A percentile compares a stretch with the other conserved stretches of the same genome.
phyloP scores from a whole-genome alignment of 2,113 vertebrate species.

The Seriola dumerili region DNA sequence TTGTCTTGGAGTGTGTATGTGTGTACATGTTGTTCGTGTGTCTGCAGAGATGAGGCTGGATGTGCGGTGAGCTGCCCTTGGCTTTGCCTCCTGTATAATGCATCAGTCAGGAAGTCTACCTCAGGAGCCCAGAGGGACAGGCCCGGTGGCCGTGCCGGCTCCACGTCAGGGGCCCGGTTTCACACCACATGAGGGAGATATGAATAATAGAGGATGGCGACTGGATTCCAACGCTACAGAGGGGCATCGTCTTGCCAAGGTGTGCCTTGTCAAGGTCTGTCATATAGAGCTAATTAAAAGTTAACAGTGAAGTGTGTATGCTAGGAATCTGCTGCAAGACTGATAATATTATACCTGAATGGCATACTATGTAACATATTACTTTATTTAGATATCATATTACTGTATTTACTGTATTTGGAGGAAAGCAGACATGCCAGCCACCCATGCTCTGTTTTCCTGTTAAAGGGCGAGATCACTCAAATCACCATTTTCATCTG shows the following conservation, averaged over 20 bases:
- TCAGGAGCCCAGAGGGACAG: conserved; percentile 60
- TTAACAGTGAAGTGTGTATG: neutral
- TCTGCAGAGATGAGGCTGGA: conserved; percentile 27
- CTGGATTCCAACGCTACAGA: conserved; percentile 43
- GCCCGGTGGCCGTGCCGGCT: conserved; percentile 30
- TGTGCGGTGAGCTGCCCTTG: conserved; percentile 55
- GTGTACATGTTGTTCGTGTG: neutral
- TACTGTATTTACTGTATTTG: conserved; percentile 6
- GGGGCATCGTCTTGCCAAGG: conserved; percentile 21
- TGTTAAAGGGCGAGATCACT: conserved; percentile 15
- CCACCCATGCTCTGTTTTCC: conserved; percentile 3
- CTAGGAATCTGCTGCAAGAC: neutral
- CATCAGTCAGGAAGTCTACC: conserved; percentile 73
- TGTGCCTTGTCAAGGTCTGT: conserved; percentile 34
- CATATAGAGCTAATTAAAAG: conserved; percentile 8
- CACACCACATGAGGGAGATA: conserved; percentile 63
- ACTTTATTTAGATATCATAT: neutral
- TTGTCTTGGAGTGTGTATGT: neutral
- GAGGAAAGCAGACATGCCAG: conserved; percentile 1
- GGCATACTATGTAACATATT: neutral
- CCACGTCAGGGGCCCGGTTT: conserved; percentile 50
- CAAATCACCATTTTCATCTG: neutral
- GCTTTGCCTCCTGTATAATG: conserved; percentile 76
- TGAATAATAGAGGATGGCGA: conserved; percentile 70
- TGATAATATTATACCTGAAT: neutral